Evolutionary conservation across 2,888 invertebrate genomes (phyloP).

Genomic region (Tachina fera): DNA sequence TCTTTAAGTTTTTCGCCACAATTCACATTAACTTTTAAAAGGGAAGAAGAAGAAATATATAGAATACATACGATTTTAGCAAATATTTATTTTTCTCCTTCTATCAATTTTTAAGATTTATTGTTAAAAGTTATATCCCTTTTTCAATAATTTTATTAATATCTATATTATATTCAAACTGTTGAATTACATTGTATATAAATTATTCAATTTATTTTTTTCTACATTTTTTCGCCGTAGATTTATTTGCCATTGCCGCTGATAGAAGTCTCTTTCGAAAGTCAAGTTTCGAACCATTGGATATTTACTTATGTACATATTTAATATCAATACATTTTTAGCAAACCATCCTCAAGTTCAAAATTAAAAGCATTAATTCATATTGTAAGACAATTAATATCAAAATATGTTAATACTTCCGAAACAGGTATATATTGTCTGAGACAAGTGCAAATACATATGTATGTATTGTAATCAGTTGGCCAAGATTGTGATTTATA

Average conservation of each 20-base stretch:
- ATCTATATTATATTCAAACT: background rate
- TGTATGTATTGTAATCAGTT: background rate
- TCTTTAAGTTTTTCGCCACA: conserved; percentile 60
- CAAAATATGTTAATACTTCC: background rate
- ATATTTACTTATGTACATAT: background rate
- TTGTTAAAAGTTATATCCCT: background rate
- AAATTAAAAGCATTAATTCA: conserved; percentile 5
- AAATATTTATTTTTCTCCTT: conserved; percentile 21
- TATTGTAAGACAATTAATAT: background rate
- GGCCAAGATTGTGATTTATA: background rate
- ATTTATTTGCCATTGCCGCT: conserved; percentile 56
- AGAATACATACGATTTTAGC: conserved; percentile 60
- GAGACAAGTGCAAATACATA: background rate
- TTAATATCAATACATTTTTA: conserved; percentile 24
- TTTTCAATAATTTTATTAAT: conserved; percentile 1
- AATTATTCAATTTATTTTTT: conserved; percentile 13
- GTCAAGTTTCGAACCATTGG: conserved; percentile 55
- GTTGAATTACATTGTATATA: background rate
- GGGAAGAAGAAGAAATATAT: conserved; percentile 50
- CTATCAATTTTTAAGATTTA: background rate
- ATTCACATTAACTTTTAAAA: conserved; percentile 53
- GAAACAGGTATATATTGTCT: background rate
- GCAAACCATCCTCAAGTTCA: background rate
- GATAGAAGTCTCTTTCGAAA: conserved; percentile 60
- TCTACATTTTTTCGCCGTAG: conserved; percentile 55